Base-by-base conservation (phyloP, 2,113 vertebrate species). In the Regulus satrapa region DNA sequence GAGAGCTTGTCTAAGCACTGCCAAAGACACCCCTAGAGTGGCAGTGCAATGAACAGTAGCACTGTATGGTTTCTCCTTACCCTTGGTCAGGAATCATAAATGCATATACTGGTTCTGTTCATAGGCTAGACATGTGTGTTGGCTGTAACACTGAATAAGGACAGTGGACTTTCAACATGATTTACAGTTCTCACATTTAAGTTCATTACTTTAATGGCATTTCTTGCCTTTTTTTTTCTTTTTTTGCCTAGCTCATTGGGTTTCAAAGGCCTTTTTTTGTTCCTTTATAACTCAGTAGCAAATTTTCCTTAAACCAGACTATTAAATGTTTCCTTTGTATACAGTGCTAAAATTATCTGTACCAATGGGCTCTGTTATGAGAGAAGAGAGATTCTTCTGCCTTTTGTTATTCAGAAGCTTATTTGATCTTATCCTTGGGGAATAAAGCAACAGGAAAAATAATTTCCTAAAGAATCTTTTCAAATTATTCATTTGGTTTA, bases 341-440 rank as follows among this genome's bases (percentile, higher is more conserved):
- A 61, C 3, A 32, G 36, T 3, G 9, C 72, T 93, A 82, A 83
- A 95, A 84, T 88, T 85, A 83, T 63, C 61, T 31, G 51, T 79
- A 80, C 58, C 51, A 45, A 54, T 56, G 58, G 88, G 74, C 28
- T 95, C 55, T 63, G 59, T 64, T 63, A 71, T 0, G 12, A 66
- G 58, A 89, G 66, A 62, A 49, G 31, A 73, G 43, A 73, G 31
- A 67, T 74, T 83, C 56, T 80, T 80, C 90, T 63, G 72, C 71
- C 31, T 74, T 92, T 40, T 2, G 0, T 69, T 88, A 88, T 67
- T 93, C 67, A 77, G 62, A 66, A 89, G 68, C 63, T 86, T 88
- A 92, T 88, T 96, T 93, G 84, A 91, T 90, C 72, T 96, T 93
- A 59, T 93, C 93, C 85, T 92, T 86, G 51, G 87, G 75, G 85